These are phyloP conservation scores for Ormyrus nitidulus DNA, from an alignment of 2,888 invertebrate species.

Conservation along the genomic window DNA sequence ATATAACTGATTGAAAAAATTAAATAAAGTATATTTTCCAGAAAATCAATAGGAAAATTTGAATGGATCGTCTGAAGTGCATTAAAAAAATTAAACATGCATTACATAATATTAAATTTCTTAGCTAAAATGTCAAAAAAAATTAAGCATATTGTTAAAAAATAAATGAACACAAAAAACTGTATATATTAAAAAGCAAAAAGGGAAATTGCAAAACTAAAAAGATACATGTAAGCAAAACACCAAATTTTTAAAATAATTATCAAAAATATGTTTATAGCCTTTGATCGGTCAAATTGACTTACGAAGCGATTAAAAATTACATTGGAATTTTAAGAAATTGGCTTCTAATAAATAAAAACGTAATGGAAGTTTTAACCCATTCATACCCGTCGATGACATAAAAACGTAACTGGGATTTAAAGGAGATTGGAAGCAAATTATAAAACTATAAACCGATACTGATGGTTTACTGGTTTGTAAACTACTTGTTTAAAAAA, in stretches of 20 bases:
- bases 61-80: constrained; percentile 49
- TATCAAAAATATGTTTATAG: constrained; percentile 5
- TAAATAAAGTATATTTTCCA: constrained; percentile 6
- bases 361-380: constrained; percentile 3
- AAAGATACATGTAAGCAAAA: constrained; percentile 37
- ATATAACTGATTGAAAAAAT: not conserved
- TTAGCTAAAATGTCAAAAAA: constrained; percentile 22
- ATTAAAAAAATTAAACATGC: constrained; percentile 32
- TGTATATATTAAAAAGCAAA: constrained; percentile 25
- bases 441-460: too few species aligned
- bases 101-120: constrained; percentile 23
- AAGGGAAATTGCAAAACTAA: not conserved
- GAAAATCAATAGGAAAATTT: constrained; percentile 35
- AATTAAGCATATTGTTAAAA: not conserved
- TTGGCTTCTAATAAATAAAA: too few species aligned
- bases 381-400: constrained; percentile 8
- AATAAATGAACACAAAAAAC: constrained; percentile 17
- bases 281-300: too few species aligned
- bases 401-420: too few species aligned
- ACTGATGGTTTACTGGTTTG: too few species aligned
- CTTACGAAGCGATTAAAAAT: too few species aligned
- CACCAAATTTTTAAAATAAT: constrained; percentile 39
- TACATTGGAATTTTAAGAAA: too few species aligned
- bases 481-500: too few species aligned
- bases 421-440: too few species aligned